phyloP scores from a whole-genome alignment of 2,888 invertebrate genomes.

The Nephrotoma guestfalica region DNA sequence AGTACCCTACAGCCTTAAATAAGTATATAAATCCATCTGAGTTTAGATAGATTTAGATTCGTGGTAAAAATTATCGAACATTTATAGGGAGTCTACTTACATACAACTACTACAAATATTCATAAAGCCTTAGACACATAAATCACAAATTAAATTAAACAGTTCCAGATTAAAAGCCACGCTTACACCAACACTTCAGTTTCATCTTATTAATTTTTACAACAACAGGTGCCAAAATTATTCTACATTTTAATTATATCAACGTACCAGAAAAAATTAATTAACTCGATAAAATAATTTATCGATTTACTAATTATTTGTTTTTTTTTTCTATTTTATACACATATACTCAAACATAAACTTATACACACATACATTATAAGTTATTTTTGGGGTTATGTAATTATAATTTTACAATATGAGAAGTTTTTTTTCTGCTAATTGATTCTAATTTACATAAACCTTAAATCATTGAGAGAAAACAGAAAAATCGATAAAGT shows the following conservation, averaged over 20 bases:
- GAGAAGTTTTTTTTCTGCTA: not conserved
- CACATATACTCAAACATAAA: not conserved
- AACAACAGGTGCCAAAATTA: not conserved
- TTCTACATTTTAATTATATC: not conserved
- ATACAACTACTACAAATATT: too few species aligned
- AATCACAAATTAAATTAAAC: too few species aligned
- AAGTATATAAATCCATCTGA: too few species aligned
- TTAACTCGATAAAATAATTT: not conserved
- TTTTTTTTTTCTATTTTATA: not conserved
- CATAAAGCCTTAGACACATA: too few species aligned
- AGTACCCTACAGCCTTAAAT: too few species aligned
- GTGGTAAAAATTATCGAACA: too few species aligned
- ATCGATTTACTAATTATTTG: not conserved
- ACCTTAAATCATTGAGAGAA: not conserved
- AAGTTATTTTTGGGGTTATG: not conserved
- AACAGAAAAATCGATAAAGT: not conserved
- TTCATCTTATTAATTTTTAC: not conserved
- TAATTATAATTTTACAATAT: not conserved
- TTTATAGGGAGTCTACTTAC: too few species aligned
- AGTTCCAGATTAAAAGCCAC: too few species aligned
- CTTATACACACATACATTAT: not conserved
- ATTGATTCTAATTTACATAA: not conserved
- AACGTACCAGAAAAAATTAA: not conserved
- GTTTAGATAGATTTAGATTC: too few species aligned
- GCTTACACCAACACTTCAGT: not conserved